A percentile compares a stretch with the other conserved stretches of the same genome.
phyloP scores from a whole-genome alignment of 2,888 invertebrate species.

The Brachyopa scutellaris region DNA sequence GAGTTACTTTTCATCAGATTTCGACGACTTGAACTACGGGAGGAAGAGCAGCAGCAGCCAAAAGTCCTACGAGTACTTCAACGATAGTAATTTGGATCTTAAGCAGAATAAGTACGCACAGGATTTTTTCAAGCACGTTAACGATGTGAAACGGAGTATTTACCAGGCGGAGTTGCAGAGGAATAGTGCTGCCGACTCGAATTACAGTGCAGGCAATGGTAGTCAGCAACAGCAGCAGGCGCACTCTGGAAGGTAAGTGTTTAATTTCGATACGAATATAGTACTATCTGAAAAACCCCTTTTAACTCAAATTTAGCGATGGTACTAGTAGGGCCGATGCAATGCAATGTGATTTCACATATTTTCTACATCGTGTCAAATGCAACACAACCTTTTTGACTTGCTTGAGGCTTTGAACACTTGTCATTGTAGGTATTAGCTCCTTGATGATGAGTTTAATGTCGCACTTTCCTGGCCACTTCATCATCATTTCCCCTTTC shows the following conservation, averaged over 20 bases:
- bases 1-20: constrained; percentile 81
- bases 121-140: constrained; percentile 82
- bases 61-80: constrained; percentile 75
- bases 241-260: constrained; percentile 50
- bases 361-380: no score
- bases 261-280: no score
- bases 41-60: constrained; percentile 70
- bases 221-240: constrained; percentile 42
- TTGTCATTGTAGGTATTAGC: no score
- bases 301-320: no score
- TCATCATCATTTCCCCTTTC: no score
- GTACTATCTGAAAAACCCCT: no score
- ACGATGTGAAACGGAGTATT: constrained; percentile 81
- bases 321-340: no score
- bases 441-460: no score
- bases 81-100: constrained; percentile 75
- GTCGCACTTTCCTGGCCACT: no score
- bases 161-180: constrained; percentile 81
- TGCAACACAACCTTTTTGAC: no score
- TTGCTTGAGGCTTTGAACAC: no score
- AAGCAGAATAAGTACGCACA: constrained; percentile 82
- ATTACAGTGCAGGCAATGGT: constrained; percentile 34
- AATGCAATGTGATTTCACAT: no score
- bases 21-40: constrained; percentile 80
- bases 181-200: constrained; percentile 75